Base-by-base conservation (phyloP, 2,888 invertebrate species). In the Blera fallax region DNA sequence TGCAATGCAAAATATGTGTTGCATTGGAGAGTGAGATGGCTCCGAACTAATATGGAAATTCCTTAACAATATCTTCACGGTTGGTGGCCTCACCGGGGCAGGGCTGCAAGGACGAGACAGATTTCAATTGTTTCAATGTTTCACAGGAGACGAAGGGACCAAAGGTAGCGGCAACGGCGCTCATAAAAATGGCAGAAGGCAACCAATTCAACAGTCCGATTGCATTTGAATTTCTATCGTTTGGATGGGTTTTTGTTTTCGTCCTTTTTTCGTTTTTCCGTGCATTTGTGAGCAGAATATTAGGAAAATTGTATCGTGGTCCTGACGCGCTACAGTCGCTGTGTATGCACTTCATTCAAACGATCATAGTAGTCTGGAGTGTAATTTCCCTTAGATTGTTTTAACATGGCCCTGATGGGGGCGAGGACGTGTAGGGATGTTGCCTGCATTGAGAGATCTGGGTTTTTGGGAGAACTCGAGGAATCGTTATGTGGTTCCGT, bases 331-430 rank as follows among this genome's bases (percentile, higher is more conserved):
- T 18, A 24, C 18, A 45, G n/a, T n/a, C n/a, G 40, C 58, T 21
- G 54, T 21, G 16, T 24, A 56, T 48, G 72, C 82, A 87, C 56
- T 82, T 78, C 73, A 69, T 87, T 73, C 87, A 73, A 87, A 87
- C 87, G 87, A 87, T 78, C 87, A 77, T 69, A 78, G 87, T 69
- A 78, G 87, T 87, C 82, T 62, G 45, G 82, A 82, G 82, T 87
- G 78, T 87, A 87, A 82, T 87, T 82, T 82, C 82, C 87, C 60
- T 82, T 82, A 87, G 87, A 87, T 87, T 87, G 87, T 78, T 87
- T 87, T 82, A 87, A 87, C 87, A 78, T 82, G 73, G 76, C 76
- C 21, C 56, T 14, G 16, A 72, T 65, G 78, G 52, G n/a, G n/a
- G 21, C 16, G 11, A 24, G 16, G 24, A 3, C 5, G 24, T 11